phyloP scores from a whole-genome alignment of 23 tunicate species.

The Halocynthia roretzi region DNA sequence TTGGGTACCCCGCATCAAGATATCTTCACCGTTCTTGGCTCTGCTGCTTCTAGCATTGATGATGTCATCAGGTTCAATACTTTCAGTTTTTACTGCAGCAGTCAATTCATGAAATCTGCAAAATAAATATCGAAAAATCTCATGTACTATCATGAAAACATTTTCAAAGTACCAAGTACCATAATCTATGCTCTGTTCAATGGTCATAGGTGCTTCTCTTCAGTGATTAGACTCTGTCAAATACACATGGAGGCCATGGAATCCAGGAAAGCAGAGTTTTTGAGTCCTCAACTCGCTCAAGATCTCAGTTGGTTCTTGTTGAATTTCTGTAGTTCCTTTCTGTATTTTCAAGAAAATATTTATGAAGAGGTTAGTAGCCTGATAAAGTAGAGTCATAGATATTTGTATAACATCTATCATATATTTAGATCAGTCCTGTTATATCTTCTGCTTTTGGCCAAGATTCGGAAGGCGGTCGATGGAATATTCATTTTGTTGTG shows the following conservation, averaged over 20 bases:
- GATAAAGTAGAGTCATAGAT: background rate
- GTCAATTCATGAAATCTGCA: too few relatives aligned
- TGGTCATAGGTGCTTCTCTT: conserved; percentile 14
- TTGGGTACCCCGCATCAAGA: conserved; percentile 56
- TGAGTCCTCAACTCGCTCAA: conserved; percentile 64
- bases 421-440: conserved; percentile 59
- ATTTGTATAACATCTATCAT: background rate
- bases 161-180: too few relatives aligned
- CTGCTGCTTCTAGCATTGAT: conserved; percentile 5
- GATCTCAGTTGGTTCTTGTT: conserved; percentile 61
- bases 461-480: conserved; percentile 58
- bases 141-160: too few relatives aligned
- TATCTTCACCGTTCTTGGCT: conserved; percentile 15
- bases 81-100: too few relatives aligned
- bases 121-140: too few relatives aligned
- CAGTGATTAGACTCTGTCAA: conserved; percentile 32
- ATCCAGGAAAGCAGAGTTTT: conserved; percentile 7
- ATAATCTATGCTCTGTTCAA: too few relatives aligned
- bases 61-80: conserved; percentile 23
- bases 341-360: conserved; percentile 39
- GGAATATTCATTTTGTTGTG: conserved; percentile 34
- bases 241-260: conserved; percentile 18
- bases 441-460: conserved; percentile 67
- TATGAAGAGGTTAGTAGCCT: conserved; percentile 41
- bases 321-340: conserved; percentile 32